Evolutionary conservation across 2,888 invertebrate genomes (phyloP), one percentile per base, ranked within the genome.

Genomic region (Dugesia japonica): DNA sequence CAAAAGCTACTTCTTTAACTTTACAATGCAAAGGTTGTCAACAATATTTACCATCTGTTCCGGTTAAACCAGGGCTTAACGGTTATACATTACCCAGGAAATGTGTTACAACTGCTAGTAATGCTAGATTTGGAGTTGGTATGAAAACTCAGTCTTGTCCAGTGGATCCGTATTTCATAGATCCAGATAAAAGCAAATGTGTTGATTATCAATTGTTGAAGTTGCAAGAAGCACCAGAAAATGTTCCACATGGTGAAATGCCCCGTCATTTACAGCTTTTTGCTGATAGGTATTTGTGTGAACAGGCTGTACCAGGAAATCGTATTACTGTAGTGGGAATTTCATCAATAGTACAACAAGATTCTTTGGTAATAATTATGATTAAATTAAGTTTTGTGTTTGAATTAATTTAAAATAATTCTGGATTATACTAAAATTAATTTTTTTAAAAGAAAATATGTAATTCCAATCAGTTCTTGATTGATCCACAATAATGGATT

Each of bases 151-250:
- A 91, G 0, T 91, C 91, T 81, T 98, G 98, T 82, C 95, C 97
- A 0, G 83, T 95, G 77, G 98, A 99, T 86, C 98, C 98, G 0
- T 99, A 92, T 84, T 94, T 93, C 84, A 94, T 99, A 79, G 89
- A 97, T 85, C 95, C 97, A 20, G 97, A 98, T 84, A 94, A 94
- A 85, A 97, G 97, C 85, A 88, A 89, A 80, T 98, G 97, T 85
- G 92, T 97, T 27, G 97, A 99, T 86, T 99, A 92, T 83, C 98
- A 99, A 89, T 90, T 91, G 0, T 85, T 98, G n/a, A 99, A 95
- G 85, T 85, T 97, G 15, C 97, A 98, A 88, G 98, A 98, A 85
- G 86, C 92, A 26, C 94, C 94, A 0, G 97, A 98, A 84, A 89
- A 89, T 79, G 90, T 92, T 78, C 94, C 94, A 0, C 94, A 95